These are phyloP conservation scores for Colistium nudipinnis DNA, from an alignment of 2,113 vertebrate species.

Conservation along the genomic window DNA sequence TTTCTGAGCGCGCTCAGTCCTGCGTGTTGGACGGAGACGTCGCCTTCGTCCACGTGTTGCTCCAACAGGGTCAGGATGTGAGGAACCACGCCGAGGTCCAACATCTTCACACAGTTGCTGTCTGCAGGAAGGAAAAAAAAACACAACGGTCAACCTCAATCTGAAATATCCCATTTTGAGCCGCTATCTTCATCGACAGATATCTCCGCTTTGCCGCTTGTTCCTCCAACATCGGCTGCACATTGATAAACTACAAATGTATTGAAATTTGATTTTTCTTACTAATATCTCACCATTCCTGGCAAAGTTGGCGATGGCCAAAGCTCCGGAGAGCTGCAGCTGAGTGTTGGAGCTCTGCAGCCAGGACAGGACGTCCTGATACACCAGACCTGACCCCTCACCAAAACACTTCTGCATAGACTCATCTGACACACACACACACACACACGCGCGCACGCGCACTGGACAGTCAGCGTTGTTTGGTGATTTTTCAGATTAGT, in stretches of 20 bases:
- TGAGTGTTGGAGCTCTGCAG: constrained; percentile 78
- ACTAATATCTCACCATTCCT: constrained; percentile 64
- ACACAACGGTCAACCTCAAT: constrained; percentile 18
- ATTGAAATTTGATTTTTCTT: too few species aligned
- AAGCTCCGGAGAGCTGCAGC: constrained; percentile 76
- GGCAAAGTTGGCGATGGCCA: constrained; percentile 80
- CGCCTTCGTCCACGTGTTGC: constrained; percentile 82
- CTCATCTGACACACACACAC: constrained; percentile 72
- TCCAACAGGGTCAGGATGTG: constrained; percentile 88
- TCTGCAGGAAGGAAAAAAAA: constrained; percentile 83
- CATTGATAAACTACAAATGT: too few species aligned
- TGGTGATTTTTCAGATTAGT: not conserved
- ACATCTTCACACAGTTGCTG: constrained; percentile 87
- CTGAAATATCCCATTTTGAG: too few species aligned
- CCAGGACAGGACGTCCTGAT: constrained; percentile 77
- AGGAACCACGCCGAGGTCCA: constrained; percentile 86
- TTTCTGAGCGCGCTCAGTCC: constrained; percentile 89
- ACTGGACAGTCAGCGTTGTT: not conserved
- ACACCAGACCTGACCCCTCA: constrained; percentile 74
- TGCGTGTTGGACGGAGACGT: constrained; percentile 87
- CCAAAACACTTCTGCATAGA: constrained; percentile 82
- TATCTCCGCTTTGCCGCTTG: too few species aligned
- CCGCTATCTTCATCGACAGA: too few species aligned
- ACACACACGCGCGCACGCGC: not conserved
- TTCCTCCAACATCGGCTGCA: too few species aligned